Conservation (phyloP, 2,797 vertebrate species). For the Salmo trutta region DNA sequence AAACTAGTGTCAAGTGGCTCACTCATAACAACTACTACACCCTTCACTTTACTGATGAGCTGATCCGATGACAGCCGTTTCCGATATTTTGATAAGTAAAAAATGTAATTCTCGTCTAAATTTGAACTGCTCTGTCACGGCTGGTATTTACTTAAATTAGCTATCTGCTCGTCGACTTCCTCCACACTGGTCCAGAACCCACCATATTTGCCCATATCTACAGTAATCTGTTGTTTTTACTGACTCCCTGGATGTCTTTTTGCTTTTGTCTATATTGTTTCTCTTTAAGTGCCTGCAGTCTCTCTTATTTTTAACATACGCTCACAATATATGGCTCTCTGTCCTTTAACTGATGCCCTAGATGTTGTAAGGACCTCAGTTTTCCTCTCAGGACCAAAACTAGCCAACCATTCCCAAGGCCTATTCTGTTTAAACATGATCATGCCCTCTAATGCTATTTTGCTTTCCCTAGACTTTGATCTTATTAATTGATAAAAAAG, state of each 20-base stretch:
- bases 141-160: background rate
- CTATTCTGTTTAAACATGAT: background rate
- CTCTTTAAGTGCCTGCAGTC: background rate
- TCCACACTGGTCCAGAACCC: background rate
- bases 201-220: background rate
- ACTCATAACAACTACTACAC: background rate
- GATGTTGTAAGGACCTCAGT: background rate
- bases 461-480: background rate
- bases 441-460: background rate
- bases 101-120: background rate
- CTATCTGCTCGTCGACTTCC: background rate
- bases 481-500: background rate
- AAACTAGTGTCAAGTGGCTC: too few relatives aligned
- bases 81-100: background rate
- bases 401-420: background rate
- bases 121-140: background rate
- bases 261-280: background rate
- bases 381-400: background rate
- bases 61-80: background rate
- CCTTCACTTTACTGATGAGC: background rate
- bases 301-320: background rate
- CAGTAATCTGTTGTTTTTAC: background rate
- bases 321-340: slow-evolving; percentile 1
- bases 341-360: background rate
- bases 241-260: background rate